Base-by-base conservation (phyloP, 2,888 invertebrate species). In the Ceraclea dissimilis region DNA sequence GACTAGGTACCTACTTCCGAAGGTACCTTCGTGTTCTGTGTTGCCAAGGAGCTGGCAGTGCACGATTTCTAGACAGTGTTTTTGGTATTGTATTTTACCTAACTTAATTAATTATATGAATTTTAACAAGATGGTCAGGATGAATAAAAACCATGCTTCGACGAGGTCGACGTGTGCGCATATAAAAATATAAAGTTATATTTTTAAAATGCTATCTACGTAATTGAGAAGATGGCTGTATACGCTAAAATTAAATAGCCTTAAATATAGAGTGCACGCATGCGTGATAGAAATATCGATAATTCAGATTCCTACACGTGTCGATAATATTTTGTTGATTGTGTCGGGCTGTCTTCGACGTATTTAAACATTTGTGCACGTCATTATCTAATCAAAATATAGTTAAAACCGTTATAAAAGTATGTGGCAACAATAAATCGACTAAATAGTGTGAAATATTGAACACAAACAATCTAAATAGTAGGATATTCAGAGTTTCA, bases 241-340 rank as follows among this genome's bases (percentile, higher is more conserved):
- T 17, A 43, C 6, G 17, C 5, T 16, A 43, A 47, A 21, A 26
- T 22, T 54, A 10, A 33, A 26, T 26, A 54, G 57, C 57, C 48
- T 47, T 48, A 48, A 39, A 39, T n/a, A 43, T n/a, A 31, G 16
- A n/a, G 21, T 17, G 21, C 49, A 52, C 58, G 58, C 58, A 58
- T 58, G 58, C 58, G 58, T 54, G 51, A 58, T 54, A 46, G 51
- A 52, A 54, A 51, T 58, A 58, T 52, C 58, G 58, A 58, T 58
- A 58, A 58, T 52, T 58, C 51, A 58, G 58, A 52, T 54, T 54
- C 51, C 58, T 58, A 58, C 58, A 58, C 58, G 58, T 58, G 58
- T 58, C 58, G 58, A 54, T 58, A 58, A 58, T 49, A 58, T 58
- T 39, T 58, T 58, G 58, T 58, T 58, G 58, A 58, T 58, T 51